Conservation (phyloP, 2,888 invertebrate genomes). For the Mesorhabditis spiculigera region DNA sequence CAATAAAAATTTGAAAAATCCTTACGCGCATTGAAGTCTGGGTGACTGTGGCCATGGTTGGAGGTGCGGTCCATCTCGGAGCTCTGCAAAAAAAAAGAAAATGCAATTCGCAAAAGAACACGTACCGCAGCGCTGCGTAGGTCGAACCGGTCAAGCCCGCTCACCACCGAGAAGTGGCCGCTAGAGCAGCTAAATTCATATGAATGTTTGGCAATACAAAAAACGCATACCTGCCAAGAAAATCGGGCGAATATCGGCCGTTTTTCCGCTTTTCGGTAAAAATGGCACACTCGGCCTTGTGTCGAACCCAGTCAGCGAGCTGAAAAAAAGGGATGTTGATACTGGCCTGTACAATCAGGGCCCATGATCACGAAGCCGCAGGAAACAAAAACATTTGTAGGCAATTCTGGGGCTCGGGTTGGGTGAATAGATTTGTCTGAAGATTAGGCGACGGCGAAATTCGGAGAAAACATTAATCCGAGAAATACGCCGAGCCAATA, state of each 20-base stretch:
- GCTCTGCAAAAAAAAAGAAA: slow-evolving; percentile 2
- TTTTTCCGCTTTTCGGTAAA: neutral
- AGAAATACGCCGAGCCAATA: too few species aligned
- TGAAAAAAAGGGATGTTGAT: neutral
- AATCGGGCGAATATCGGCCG: neutral
- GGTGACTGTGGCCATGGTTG: neutral
- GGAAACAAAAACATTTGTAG: too few species aligned
- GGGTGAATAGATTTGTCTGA: too few species aligned
- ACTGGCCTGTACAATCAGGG: too few species aligned
- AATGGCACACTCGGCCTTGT: neutral
- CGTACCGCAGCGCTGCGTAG: too few species aligned
- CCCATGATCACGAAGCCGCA: too few species aligned
- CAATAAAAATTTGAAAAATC: too few species aligned
- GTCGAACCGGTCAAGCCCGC: neutral
- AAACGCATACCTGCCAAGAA: neutral
- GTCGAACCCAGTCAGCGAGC: neutral
- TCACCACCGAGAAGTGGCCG: slow-evolving; percentile 5
- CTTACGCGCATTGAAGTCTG: neutral
- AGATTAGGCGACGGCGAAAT: too few species aligned
- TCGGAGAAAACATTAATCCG: too few species aligned
- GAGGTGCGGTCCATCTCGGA: too few species aligned
- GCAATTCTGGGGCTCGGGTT: too few species aligned
- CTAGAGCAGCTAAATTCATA: neutral
- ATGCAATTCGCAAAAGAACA: neutral
- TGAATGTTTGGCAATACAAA: neutral